Conservation (phyloP, 1,140 invertebrate genomes). For the Macrotrachela quadricornifera region DNA sequence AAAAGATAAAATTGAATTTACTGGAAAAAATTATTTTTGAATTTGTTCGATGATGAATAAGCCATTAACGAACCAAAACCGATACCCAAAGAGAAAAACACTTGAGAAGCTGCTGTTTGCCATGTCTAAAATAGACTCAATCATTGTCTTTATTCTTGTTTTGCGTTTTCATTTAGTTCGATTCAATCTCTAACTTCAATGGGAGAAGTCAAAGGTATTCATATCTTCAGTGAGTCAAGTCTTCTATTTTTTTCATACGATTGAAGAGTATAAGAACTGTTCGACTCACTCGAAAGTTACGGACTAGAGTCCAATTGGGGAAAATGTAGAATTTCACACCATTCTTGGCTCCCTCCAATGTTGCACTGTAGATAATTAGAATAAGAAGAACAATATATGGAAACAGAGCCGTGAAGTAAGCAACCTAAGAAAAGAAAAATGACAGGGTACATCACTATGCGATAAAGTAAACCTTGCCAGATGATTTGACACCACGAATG, state of each 20-base stretch:
- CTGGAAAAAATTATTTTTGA: slow-evolving; percentile 94
- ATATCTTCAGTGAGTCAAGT: too few relatives aligned
- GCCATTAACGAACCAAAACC: slow-evolving; percentile 88
- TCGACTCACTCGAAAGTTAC: slow-evolving; percentile 47
- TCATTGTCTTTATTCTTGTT: too few relatives aligned
- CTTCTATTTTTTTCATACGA: too few relatives aligned
- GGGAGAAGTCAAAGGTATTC: too few relatives aligned
- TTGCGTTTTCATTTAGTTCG: too few relatives aligned
- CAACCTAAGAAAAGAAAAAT: too few relatives aligned
- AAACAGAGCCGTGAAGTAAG: slow-evolving; percentile 57
- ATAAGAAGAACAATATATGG: slow-evolving; percentile 60
- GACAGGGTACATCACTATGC: too few relatives aligned
- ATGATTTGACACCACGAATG: too few relatives aligned
- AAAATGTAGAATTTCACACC: slow-evolving; percentile 44
- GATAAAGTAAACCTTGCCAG: too few relatives aligned
- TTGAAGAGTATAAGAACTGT: too few relatives aligned
- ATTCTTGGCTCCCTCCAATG: slow-evolving; percentile 49
- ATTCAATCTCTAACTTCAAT: too few relatives aligned
- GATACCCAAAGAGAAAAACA: slow-evolving; percentile 86
- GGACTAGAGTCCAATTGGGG: slow-evolving; percentile 46
- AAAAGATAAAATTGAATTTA: slow-evolving; percentile 32
- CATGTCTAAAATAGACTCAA: slow-evolving; percentile 71
- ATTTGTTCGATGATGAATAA: slow-evolving; percentile 95
- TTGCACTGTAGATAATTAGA: slow-evolving; percentile 52
- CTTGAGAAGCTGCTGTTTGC: slow-evolving; percentile 88